These are phyloP conservation scores for Axinella damicornis DNA, from an alignment of 37 sponge, comb jelly and placozoan species.

Conservation along the genomic window DNA sequence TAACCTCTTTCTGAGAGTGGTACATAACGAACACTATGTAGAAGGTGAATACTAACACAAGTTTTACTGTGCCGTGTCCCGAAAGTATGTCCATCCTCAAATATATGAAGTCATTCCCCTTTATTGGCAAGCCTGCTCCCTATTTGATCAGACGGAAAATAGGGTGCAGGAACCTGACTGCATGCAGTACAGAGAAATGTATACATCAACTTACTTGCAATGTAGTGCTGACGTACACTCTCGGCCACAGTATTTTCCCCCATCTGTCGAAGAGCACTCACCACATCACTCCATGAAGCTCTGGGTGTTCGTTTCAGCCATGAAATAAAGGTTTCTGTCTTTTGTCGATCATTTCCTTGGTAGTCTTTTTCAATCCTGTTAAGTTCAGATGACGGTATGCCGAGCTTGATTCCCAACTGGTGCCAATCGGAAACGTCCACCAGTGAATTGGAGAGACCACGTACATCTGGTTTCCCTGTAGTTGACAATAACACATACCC, in stretches of 20 bases:
- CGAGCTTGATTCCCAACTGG: not conserved
- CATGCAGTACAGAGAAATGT: too few relatives aligned
- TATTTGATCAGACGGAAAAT: too few relatives aligned
- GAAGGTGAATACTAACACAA: too few relatives aligned
- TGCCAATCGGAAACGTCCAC: not conserved
- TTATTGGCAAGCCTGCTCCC: too few relatives aligned
- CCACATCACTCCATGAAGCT: conserved; percentile 5
- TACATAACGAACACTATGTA: too few relatives aligned
- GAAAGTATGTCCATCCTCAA: too few relatives aligned
- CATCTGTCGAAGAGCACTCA: conserved; percentile 10
- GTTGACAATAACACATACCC: not conserved
- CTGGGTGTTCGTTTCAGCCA: not conserved
- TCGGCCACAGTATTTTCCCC: not conserved
- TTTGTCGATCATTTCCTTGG: not conserved
- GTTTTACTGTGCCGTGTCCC: too few relatives aligned
- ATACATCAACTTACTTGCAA: too few relatives aligned
- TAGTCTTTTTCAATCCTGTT: not conserved
- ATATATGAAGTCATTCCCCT: too few relatives aligned
- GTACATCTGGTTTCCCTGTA: not conserved
- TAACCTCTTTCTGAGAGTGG: too few relatives aligned
- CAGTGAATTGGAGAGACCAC: too few relatives aligned
- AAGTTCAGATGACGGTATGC: not conserved
- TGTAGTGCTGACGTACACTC: not conserved
- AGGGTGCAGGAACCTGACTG: too few relatives aligned
- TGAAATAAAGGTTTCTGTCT: not conserved